Evolutionary conservation across 2,797 vertebrate genomes (phyloP).

Genomic region (Phoxinus dragarum): DNA sequence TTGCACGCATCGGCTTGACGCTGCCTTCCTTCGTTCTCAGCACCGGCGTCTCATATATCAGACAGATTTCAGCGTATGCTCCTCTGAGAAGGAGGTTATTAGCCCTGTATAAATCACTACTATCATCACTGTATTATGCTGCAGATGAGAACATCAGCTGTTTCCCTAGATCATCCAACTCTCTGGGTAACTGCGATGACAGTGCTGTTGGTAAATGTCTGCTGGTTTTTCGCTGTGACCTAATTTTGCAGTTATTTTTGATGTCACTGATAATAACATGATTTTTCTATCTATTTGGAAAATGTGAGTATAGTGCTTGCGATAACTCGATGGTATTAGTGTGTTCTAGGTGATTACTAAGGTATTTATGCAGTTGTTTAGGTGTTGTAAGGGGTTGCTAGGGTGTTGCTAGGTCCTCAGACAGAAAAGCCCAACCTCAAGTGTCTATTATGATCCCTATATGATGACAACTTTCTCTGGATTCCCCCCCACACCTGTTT

Average conservation of each 20-base stretch:
- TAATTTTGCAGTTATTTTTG: neutral
- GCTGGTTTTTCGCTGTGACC: neutral
- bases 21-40: constrained; percentile 21
- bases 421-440: neutral
- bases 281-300: too few relatives aligned
- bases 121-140: constrained; percentile 40
- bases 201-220: neutral
- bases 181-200: neutral
- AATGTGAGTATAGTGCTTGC: neutral
- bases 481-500: neutral
- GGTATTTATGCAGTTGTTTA: neutral
- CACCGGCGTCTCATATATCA: constrained; percentile 49
- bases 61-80: constrained; percentile 47
- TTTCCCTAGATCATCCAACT: constrained; percentile 15
- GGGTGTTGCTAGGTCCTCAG: neutral
- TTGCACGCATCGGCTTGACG: constrained; percentile 37
- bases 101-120: constrained; percentile 57
- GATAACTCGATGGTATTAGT: neutral
- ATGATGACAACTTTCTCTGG: too few relatives aligned
- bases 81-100: constrained; percentile 53
- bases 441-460: too few relatives aligned
- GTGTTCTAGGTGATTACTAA: neutral
- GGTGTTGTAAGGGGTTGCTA: neutral
- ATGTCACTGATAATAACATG: too few relatives aligned
- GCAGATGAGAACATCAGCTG: constrained; percentile 40